Conservation (phyloP, 2,888 invertebrate genomes). For the Orchestes rusci region DNA sequence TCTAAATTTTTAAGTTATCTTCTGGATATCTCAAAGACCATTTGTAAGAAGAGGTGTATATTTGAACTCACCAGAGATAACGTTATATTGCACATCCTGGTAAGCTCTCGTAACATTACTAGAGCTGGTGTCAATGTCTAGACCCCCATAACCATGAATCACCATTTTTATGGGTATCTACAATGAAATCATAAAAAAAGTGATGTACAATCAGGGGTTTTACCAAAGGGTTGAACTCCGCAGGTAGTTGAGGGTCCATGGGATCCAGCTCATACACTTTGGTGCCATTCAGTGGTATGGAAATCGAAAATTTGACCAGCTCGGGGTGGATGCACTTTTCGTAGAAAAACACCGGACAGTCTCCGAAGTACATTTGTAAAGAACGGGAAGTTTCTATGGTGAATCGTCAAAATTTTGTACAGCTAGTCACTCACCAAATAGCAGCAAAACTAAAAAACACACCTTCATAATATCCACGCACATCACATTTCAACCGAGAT, state of each 20-base stretch:
- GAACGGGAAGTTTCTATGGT: no score
- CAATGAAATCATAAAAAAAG: constrained; percentile 3
- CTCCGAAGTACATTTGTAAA: no score
- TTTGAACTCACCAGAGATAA: constrained; percentile 35
- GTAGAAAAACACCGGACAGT: constrained; percentile 37
- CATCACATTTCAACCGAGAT: no score
- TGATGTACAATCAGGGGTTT: constrained; percentile 2
- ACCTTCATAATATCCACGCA: no score
- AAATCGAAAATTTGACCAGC: constrained; percentile 39
- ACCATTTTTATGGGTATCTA: constrained; percentile 36
- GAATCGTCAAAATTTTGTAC: no score
- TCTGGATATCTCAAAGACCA: background rate
- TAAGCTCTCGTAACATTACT: constrained; percentile 37
- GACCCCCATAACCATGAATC: constrained; percentile 45
- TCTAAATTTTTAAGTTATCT: background rate
- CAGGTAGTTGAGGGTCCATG: constrained; percentile 34
- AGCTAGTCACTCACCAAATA: no score
- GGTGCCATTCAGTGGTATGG: constrained; percentile 25
- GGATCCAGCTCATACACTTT: constrained; percentile 32
- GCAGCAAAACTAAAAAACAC: no score
- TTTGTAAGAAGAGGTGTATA: no score
- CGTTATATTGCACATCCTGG: constrained; percentile 35
- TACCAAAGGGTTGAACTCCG: constrained; percentile 27
- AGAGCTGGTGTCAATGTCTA: constrained; percentile 38
- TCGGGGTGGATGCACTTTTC: constrained; percentile 39